Evolutionary conservation across 53 echinoderm and acorn worm genomes (phyloP), one percentile per base, ranked within the genome.

Genomic region (Pentamera pediparva): DNA sequence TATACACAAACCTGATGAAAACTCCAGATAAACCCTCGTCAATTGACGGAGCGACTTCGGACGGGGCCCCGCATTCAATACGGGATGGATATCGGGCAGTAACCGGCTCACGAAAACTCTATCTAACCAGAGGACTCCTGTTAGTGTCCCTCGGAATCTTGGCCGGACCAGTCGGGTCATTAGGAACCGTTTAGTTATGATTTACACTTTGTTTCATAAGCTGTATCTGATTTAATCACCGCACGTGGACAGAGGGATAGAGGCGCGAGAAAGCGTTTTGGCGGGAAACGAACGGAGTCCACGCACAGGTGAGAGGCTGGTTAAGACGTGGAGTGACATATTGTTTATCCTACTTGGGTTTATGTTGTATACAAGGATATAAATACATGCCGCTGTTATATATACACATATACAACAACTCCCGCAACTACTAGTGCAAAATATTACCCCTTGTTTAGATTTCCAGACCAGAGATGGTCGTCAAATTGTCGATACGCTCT

Each of bases 321-420:
- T 22, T 22, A 28, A 54, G 27, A 26, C 10, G n/a, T 7, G 35
- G 73, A 72, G 53, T 72, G 73, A 72, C 73, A 35, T 51, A 10
- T 72, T 72, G 73, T 72, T 72, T 72, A 72, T 72, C 37, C 73
- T 22, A 43, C 32, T 72, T n/a, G 73, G 55, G 32, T 72, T 72
- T 72, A 72, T 72, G 55, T 52, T 72, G 55, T 72, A 72, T 72
- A 72, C 73, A 72, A 53, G 73, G 33, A 35, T 72, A 72, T 72
- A 72, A 72, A 72, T 72, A 72, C 73, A 72, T 52, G 73, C 73
- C 73, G 33, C 73, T 33, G 52, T 72, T 54, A 72, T 72, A 27
- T 72, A 72, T 72, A 72, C 73, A 57, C 32, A 27, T 26, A 9
- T 43, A 67, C 67, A 43, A 43, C 41, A 67, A 67, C 32, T 32